phyloP scores from a whole-genome alignment of 2,797 vertebrate genomes.

The Sebastes matsubarae region DNA sequence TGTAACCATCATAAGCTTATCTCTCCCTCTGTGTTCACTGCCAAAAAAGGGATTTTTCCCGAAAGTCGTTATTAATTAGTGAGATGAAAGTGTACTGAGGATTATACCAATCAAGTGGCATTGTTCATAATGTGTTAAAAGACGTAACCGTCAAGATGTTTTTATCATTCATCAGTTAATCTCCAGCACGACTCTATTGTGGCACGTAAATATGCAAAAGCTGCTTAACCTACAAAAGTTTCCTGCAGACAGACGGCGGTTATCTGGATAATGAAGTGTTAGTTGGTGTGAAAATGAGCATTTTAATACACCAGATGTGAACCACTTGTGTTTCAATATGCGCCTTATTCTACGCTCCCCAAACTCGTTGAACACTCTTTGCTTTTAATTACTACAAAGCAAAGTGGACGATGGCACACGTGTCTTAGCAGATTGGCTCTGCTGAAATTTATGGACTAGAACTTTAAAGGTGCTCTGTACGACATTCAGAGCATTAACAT shows the following conservation, averaged over 20 bases:
- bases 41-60: background rate
- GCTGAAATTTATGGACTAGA: background rate
- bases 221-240: background rate
- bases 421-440: background rate
- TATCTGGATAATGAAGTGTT: background rate
- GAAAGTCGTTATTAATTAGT: constrained; percentile 4
- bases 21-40: background rate
- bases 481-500: background rate
- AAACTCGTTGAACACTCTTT: background rate
- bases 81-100: background rate
- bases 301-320: background rate
- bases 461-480: background rate
- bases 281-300: background rate
- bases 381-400: background rate
- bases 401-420: background rate
- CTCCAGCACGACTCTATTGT: background rate
- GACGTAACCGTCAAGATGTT: background rate
- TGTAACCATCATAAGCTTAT: background rate
- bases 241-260: background rate
- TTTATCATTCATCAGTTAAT: constrained; percentile 1
- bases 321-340: background rate
- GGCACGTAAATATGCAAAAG: background rate
- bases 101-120: background rate
- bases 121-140: background rate
- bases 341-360: background rate